Base-by-base conservation (phyloP, 2,888 invertebrate genomes). In the Zygogramma bicolorata region DNA sequence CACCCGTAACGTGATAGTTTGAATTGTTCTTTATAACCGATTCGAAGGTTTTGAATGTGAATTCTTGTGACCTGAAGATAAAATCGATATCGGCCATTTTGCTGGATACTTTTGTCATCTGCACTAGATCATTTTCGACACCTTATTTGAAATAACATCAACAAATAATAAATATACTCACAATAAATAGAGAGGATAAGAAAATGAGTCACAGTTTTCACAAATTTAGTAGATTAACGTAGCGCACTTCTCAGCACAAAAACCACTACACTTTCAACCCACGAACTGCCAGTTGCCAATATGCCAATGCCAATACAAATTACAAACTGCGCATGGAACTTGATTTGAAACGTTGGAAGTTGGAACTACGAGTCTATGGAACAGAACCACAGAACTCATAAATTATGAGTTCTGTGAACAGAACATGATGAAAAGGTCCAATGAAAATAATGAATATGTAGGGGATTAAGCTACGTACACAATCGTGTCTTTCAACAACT, bases 1-100 rank as follows among this genome's bases (percentile, higher is more conserved):
- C 58, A 59, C 38, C 22, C 5, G 25, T 27, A n/a, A 27, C 38
- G 34, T 25, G 53, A 25, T 53, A 53, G 1, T 53, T 57, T 62
- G 22, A 61, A 49, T 49, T 62, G 58, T 53, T 57, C 57, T 69
- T 73, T 40, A 60, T 62, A n/a, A n/a, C 65, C 46, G 42, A 63
- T 67, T 68, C 22, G 60, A 46, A 46, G 46, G 57, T 58, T 67
- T 69, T 63, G 34, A 49, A 42, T 67, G 38, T 59, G 63, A 68
- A 70, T 70, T 75, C 77, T 79, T 66, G 61, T 73, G 72, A 74
- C 77, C 63, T 65, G 71, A 75, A 70, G 79, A 79, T 77, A 79
- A 84, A 85, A 85, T 85, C 85, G 84, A 85, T 85, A 85, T 83
- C 85, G 83, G 85, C 85, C 85, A 85, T 85, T 85, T 85, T 85